These are phyloP conservation scores for Sebastiscus albofasciatus DNA, from an alignment of 2,797 vertebrate genomes.

Conservation along the genomic window DNA sequence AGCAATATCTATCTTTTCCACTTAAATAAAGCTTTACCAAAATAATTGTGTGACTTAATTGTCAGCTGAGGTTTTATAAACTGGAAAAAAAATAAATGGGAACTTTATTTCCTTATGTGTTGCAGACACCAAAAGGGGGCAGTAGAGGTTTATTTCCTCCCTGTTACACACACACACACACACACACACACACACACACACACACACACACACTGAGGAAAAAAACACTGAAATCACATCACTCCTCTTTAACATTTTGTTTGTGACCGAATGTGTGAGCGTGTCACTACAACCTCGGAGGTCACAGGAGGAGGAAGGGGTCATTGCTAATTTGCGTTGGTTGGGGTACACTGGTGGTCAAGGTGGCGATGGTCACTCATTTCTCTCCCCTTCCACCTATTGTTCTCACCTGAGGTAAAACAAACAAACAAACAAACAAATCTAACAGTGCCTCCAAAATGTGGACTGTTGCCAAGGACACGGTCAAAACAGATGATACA, in stretches of 20 bases:
- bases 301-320: conserved; percentile 20
- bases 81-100: accelerated
- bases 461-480: not conserved
- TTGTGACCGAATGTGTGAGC: not conserved
- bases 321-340: not conserved
- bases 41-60: not conserved
- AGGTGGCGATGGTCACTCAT: not conserved
- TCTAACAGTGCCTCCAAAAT: not conserved
- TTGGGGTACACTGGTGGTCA: not conserved
- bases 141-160: conserved; percentile 42
- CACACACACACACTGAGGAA: not conserved
- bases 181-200: not conserved
- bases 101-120: not conserved
- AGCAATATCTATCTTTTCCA: not conserved
- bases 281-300: conserved; percentile 27
- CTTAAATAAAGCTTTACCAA: not conserved
- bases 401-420: conserved; percentile 45
- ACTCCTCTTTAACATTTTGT: not conserved
- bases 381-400: conserved; percentile 50
- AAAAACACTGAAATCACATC: not conserved
- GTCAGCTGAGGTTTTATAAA: not conserved
- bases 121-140: conserved; percentile 44
- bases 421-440: conserved; percentile 43
- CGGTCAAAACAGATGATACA: not conserved
- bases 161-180: not conserved